A percentile compares a stretch with the other conserved stretches of the same genome.
These are phyloP conservation scores for Goniozus legneri DNA, from an alignment of 1,140 invertebrate genomes.

Conservation along the genomic window DNA sequence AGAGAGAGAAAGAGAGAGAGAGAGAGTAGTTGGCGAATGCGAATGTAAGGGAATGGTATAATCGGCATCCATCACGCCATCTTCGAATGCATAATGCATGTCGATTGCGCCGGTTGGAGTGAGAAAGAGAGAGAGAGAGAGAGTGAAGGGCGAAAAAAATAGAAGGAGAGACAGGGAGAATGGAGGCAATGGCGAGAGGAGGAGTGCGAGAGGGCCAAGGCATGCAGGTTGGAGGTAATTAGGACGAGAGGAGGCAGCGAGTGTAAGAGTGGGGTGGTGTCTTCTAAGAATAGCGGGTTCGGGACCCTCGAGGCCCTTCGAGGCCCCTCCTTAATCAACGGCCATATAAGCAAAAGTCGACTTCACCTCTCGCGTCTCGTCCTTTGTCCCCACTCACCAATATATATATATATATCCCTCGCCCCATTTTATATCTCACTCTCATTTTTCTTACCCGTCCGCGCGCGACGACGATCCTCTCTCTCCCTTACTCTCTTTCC, in stretches of 20 bases:
- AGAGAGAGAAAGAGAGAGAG: too few species aligned
- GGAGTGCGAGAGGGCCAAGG: slow-evolving; percentile 16
- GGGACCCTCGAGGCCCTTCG: slow-evolving; percentile 32
- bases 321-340: slow-evolving; percentile 31
- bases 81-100: slow-evolving; percentile 42
- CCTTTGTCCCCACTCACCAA: not conserved
- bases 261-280: slow-evolving; percentile 17
- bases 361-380: slow-evolving; percentile 10
- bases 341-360: slow-evolving; percentile 28
- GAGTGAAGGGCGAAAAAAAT: slow-evolving; percentile 6
- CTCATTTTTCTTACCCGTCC: slow-evolving; percentile 5
- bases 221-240: slow-evolving; percentile 13
- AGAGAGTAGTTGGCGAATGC: too few species aligned
- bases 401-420: slow-evolving; percentile 7
- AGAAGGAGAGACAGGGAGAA: slow-evolving; percentile 7
- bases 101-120: slow-evolving; percentile 3
- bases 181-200: slow-evolving; percentile 9
- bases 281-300: slow-evolving; percentile 38
- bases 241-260: not conserved
- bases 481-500: slow-evolving; percentile 10
- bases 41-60: too few species aligned
- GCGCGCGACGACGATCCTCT: slow-evolving; percentile 2
- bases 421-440: slow-evolving; percentile 7
- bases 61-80: slow-evolving; percentile 40
- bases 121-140: slow-evolving; percentile 7